Conservation (phyloP, 2,113 vertebrate genomes). For the Hucho hucho region DNA sequence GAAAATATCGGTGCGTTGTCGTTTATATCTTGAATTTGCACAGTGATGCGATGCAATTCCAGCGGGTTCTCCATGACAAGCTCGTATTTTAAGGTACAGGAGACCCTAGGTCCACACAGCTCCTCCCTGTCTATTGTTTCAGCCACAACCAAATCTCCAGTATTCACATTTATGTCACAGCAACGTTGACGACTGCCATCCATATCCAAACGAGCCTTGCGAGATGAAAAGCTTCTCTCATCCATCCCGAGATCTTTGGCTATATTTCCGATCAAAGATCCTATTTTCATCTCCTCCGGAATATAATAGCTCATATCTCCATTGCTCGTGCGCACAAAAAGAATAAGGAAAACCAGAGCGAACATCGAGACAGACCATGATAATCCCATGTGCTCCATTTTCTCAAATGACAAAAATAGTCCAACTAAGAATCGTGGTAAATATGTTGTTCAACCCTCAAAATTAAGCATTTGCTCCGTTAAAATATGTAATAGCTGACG, state of each 20-base stretch:
- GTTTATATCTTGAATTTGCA: slow-evolving; percentile 71
- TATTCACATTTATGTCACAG: too few species aligned
- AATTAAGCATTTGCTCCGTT: background rate
- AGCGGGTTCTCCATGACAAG: slow-evolving; percentile 61
- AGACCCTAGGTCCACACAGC: background rate
- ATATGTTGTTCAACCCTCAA: background rate
- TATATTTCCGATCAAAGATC: too few species aligned
- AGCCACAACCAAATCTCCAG: too few species aligned
- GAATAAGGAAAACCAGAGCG: background rate
- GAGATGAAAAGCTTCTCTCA: background rate
- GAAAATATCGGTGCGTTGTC: too few species aligned
- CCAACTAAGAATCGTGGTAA: background rate
- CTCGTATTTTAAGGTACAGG: slow-evolving; percentile 62
- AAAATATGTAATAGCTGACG: background rate
- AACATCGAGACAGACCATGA: background rate
- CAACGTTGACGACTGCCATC: too few species aligned
- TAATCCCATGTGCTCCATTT: background rate
- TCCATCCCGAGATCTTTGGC: too few species aligned
- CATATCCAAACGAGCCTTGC: too few species aligned
- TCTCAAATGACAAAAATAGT: background rate
- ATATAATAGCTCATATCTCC: too few species aligned
- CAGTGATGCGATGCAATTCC: slow-evolving; percentile 64
- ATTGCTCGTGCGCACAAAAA: too few species aligned
- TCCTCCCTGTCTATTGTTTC: slow-evolving; percentile 12
- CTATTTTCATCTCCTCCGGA: slow-evolving; percentile 14